Evolutionary conservation across 2,797 vertebrate species (phyloP).

Genomic region (Amblyopsis hoosieri): DNA sequence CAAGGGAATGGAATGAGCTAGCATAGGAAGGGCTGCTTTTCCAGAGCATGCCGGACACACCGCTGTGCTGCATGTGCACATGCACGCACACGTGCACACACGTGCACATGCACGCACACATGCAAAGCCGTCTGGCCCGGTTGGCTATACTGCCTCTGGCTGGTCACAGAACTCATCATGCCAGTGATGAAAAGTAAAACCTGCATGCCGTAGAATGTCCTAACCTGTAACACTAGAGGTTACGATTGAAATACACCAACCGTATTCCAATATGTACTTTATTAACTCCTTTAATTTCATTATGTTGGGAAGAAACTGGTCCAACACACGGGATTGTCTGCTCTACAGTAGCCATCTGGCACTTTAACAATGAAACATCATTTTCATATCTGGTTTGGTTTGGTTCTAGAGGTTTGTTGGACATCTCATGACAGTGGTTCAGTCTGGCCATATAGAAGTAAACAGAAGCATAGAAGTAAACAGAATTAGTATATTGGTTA

Average conservation of each 20-base stretch:
- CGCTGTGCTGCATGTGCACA: background rate
- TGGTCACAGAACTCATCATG: constrained; percentile 24
- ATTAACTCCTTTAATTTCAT: constrained; percentile 12
- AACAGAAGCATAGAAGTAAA: too few relatives aligned
- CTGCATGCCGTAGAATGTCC: constrained; percentile 35
- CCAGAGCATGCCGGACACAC: constrained; percentile 10
- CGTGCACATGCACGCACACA: background rate
- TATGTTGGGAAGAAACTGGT: background rate
- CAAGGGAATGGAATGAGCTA: constrained; percentile 44
- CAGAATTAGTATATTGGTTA: too few relatives aligned
- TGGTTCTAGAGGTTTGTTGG: too few relatives aligned
- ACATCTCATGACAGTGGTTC: too few relatives aligned
- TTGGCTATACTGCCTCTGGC: constrained; percentile 39
- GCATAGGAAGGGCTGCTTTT: constrained; percentile 45
- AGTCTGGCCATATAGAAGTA: too few relatives aligned
- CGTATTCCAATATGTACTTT: constrained; percentile 20
- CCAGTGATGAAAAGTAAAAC: constrained; percentile 48
- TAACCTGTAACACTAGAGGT: constrained; percentile 36
- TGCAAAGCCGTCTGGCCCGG: constrained; percentile 30
- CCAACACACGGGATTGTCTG: background rate
- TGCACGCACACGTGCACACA: constrained; percentile 1
- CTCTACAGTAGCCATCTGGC: too few relatives aligned
- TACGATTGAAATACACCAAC: constrained; percentile 27
- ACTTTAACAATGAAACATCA: too few relatives aligned
- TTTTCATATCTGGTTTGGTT: too few relatives aligned